Base-by-base conservation (phyloP, 1,140 invertebrate genomes). In the Parapsyche elsis region DNA sequence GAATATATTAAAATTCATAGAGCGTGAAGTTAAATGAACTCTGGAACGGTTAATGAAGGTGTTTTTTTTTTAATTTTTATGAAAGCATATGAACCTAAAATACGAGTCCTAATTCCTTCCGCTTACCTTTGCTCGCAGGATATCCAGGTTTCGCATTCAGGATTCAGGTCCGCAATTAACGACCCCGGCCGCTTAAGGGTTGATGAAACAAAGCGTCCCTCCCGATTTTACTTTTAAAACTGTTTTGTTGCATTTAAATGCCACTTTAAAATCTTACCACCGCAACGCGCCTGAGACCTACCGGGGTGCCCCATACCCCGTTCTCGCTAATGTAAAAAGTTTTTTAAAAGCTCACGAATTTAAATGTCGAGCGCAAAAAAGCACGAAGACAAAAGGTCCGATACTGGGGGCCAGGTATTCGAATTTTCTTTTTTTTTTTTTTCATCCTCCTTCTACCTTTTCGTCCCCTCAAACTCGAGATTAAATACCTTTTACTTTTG, bases 181-280 rank as follows among this genome's bases (percentile, higher is more conserved):
- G 26, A 26, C 59, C 45, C 30, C 75, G 30, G 23, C 75, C 9
- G 26, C n/a, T 19, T 10, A 53, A 59, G 75, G 75, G 75, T 77
- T 77, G 46, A 77, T 46, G 45, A 49, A 61, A 77, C 75, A 77
- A 77, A 77, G 75, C 9, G 46, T 77, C 26, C 57, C 49, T 77
- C 26, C 75, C 49, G 75, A 77, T 77, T 77, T 77, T 77, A 77
- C 75, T 64, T 77, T 77, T 77, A 64, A 77, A 77, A 77, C 75
- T 77, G 75, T 77, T 77, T 77, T 77, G 75, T 77, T 77, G 75
- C 75, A 77, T 77, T 77, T 77, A 77, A 77, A 77, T 77, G 75
- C 75, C 57, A 77, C 38, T 64, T 77, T 77, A 77, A 77, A 77
- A 64, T 77, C 75, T 46, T 77, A 24, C 75, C 75, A 30, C 24